Conservation (phyloP, 2,113 vertebrate genomes). For the Micronycteris hirsuta region DNA sequence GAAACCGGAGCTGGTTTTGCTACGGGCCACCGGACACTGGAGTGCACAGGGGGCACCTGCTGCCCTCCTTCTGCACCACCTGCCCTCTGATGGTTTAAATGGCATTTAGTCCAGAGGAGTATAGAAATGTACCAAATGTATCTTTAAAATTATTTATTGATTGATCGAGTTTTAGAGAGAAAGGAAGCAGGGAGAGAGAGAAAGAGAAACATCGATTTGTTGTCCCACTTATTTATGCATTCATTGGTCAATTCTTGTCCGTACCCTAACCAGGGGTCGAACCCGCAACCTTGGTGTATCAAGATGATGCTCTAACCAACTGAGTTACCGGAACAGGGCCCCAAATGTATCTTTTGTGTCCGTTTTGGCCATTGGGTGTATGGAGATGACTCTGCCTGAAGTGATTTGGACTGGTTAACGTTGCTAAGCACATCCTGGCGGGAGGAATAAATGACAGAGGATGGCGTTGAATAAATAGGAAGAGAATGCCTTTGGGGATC, state of each 20-base stretch:
- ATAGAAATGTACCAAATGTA: too few relatives aligned
- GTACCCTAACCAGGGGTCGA: too few relatives aligned
- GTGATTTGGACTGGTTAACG: not conserved
- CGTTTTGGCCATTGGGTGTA: not conserved
- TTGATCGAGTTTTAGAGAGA: too few relatives aligned
- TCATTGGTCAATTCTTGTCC: too few relatives aligned
- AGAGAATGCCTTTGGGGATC: not conserved
- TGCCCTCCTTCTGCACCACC: not conserved
- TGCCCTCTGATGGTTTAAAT: not conserved
- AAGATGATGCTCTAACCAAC: too few relatives aligned
- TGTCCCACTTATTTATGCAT: too few relatives aligned
- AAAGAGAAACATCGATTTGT: too few relatives aligned
- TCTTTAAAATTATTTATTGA: not conserved
- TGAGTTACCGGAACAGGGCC: too few relatives aligned
- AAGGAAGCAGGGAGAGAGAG: too few relatives aligned
- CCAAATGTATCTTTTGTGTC: not conserved
- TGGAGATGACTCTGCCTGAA: not conserved
- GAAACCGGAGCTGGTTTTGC: not conserved
- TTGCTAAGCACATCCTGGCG: not conserved
- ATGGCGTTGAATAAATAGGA: not conserved
- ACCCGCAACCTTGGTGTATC: too few relatives aligned
- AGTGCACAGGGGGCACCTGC: not conserved
- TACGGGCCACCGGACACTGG: not conserved
- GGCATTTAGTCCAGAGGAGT: not conserved
- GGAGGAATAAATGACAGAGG: not conserved